Conservation (phyloP, 2,888 invertebrate species). For the Lamproptera curius region DNA sequence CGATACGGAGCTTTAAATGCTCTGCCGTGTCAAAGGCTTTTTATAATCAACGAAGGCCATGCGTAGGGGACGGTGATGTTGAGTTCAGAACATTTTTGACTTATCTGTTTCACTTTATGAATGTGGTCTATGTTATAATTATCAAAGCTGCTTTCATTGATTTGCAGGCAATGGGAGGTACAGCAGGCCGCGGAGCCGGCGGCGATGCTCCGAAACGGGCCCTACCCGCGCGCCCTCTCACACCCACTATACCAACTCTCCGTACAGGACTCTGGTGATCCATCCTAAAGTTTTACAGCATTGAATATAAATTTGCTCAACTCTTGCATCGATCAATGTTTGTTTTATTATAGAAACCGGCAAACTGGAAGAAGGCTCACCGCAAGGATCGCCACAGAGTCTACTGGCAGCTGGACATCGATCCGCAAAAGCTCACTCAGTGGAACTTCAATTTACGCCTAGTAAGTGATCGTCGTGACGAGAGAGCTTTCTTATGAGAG, state of each 20-base stretch:
- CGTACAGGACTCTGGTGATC: constrained; percentile 44
- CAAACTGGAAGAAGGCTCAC: constrained; percentile 33
- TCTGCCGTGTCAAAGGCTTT: too few species aligned
- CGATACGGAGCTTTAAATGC: too few species aligned
- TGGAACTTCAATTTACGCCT: constrained; percentile 88
- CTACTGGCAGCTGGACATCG: constrained; percentile 81
- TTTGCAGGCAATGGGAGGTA: constrained; percentile 29
- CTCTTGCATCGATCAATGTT: too few species aligned
- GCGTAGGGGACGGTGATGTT: too few species aligned
- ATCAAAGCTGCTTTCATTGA: too few species aligned
- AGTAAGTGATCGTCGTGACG: constrained; percentile 70
- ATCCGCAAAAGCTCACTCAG: constrained; percentile 83
- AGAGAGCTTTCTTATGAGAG: too few species aligned
- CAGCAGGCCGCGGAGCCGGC: constrained; percentile 67
- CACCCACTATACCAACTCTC: constrained; percentile 79
- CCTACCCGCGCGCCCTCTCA: constrained; percentile 31
- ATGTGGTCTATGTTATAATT: too few species aligned
- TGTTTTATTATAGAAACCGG: constrained; percentile 24
- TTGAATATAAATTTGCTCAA: too few species aligned
- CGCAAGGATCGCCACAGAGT: constrained; percentile 67
- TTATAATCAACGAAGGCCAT: too few species aligned
- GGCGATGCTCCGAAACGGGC: constrained; percentile 58
- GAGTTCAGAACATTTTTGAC: too few species aligned
- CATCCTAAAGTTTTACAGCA: too few species aligned
- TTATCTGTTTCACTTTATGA: too few species aligned